Evolutionary conservation across 2,113 vertebrate species (phyloP), one percentile per base, ranked within the genome.

Genomic region (Raphicerus campestris): DNA sequence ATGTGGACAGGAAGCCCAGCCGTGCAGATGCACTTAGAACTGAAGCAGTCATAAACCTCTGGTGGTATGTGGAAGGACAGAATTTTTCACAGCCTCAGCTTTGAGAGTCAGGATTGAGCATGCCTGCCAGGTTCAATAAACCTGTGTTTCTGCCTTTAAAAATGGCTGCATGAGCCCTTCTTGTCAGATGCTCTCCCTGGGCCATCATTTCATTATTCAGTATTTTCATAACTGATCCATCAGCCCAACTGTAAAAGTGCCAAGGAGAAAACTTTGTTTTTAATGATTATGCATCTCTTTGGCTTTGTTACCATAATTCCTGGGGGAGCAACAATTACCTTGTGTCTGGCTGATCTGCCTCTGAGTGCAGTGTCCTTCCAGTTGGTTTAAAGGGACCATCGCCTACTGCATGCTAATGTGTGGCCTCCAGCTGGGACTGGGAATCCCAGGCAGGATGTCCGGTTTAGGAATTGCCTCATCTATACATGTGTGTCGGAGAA

Each of bases 221-320:
- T 93, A 75, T 98, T 98, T 98, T 97, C 96, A 95, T 98, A 98
- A 98, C 96, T 77, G 94, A 92, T 91, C 93, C 89, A 96, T 98
- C 96, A 98, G 97, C 96, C 94, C 89, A 87, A 94, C 60, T 96
- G 91, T 98, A 95, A 98, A 98, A 98, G 93, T 94, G 96, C 95
- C 97, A 92, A 94, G 92, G 97, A 98, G 96, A 97, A 98, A 98
- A 98, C 95, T 97, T 97, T 77, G 97, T 98, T 98, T 98, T 98
- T 98, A 97, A 98, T 94, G 97, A 93, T 97, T 80, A n/a, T 97
- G 97, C 92, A 83, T 98, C 97, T 55, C 53, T 97, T 97, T 91
- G 95, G 97, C 96, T 97, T 89, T 88, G 95, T 97, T 96, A 75
- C 96, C 91, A 47, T 98, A 96, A 98, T 96, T 97, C 98, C 97